Evolutionary conservation across 2,888 invertebrate genomes (phyloP), one percentile per base, ranked within the genome.

Genomic region (Caenorhabditis afra): DNA sequence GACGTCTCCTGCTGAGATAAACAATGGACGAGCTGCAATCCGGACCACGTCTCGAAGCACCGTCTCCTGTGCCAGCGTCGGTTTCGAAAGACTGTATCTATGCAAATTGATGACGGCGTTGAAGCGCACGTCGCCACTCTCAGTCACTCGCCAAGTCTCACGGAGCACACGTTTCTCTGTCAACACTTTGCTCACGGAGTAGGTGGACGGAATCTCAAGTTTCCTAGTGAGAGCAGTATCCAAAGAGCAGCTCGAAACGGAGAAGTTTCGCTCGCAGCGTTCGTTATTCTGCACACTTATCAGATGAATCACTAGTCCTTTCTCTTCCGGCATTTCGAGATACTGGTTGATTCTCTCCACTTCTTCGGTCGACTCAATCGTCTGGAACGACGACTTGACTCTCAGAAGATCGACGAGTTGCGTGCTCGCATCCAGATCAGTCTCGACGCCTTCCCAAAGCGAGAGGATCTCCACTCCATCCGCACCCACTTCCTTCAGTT

Each of bases 361-460:
- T 68, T 86, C 82, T 68, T 86, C 85, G 1, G 81, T 82, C 23
- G 82, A 61, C 41, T 79, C 81, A 50, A 84, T 82, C 1, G 86
- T 85, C 22, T 82, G 81, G 41, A 86, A 50, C 1, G 79, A 76
- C n/a, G 85, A 74, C 50, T 64, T 61, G 49, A 81, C 68, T 20
- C 65, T 80, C 14, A 77, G 68, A 16, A 61, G 53, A 58, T 79
- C 78, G 1, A 78, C 50, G 41, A 85, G 52, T 12, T 81, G 53
- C 23, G 83, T 78, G 35, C 79, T 79, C 0, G 87, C 86, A 35
- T 89, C 89, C 35, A 88, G 57, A 65, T 89, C 88, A 1, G 84
- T 77, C 16, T 86, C 84, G 14, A 88, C 81, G 41, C 86, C 85
- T 66, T 83, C 84, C 82, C 85, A 89, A 1, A 84, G 79, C 11